phyloP scores from a whole-genome alignment of 2,888 invertebrate genomes.

The Lasius fuliginosus region DNA sequence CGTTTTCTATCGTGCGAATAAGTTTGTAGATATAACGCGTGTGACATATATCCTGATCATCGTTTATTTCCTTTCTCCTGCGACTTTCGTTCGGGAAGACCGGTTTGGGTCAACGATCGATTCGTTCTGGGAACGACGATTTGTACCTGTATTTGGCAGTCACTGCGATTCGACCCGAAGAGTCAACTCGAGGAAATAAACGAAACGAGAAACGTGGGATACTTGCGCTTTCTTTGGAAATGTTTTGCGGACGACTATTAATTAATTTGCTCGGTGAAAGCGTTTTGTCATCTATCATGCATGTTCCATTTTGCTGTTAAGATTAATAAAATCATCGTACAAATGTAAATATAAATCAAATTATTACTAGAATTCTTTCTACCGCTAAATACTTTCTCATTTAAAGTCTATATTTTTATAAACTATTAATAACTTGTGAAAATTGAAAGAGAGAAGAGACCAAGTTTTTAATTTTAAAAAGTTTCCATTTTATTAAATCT shows the following conservation, averaged over 20 bases:
- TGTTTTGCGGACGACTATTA: not conserved
- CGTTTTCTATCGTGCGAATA: conserved; percentile 39
- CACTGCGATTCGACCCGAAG: not conserved
- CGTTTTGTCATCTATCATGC: conserved; percentile 1
- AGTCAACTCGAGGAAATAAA: not conserved
- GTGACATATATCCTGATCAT: conserved; percentile 17
- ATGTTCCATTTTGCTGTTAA: not conserved
- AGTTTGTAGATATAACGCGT: not conserved
- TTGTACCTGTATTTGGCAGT: conserved; percentile 9
- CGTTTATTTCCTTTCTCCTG: conserved; percentile 50
- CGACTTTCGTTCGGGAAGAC: conserved; percentile 38
- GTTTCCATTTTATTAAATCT: not conserved
- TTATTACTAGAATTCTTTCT: not conserved
- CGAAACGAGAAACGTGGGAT: not conserved
- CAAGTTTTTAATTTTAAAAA: conserved; percentile 1
- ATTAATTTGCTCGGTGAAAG: conserved; percentile 39
- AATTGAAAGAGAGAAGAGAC: not conserved
- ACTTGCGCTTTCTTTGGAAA: conserved; percentile 24
- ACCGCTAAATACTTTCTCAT: not conserved
- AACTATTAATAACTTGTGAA: not conserved
- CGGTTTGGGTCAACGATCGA: conserved; percentile 51
- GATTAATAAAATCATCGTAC: not conserved
- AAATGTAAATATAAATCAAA: not conserved
- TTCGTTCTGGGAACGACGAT: conserved; percentile 37
- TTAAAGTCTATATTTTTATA: not conserved